Percentiles rank a stretch among this genome's conserved stretches.
These are phyloP conservation scores for Ceyx melanurus DNA, from an alignment of 2,113 vertebrate species.

Conservation along the genomic window DNA sequence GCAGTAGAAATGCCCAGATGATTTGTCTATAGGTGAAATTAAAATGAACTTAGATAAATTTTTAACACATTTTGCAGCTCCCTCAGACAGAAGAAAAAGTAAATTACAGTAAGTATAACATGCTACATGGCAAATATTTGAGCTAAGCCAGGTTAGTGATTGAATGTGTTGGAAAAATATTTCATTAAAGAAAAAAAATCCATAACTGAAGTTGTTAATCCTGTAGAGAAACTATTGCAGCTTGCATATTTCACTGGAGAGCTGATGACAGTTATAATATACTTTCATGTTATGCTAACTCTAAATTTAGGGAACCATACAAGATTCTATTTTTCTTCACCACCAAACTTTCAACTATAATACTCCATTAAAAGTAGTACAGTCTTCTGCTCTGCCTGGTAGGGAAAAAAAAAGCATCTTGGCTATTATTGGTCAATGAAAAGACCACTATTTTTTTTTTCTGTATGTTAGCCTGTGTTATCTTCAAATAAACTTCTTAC, in stretches of 20 bases:
- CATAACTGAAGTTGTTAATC: not conserved
- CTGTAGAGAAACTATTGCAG: not conserved
- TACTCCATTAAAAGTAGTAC: not conserved
- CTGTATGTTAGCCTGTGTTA: not conserved
- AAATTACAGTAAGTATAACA: not conserved
- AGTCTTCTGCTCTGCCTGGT: not conserved
- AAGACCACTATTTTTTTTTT: not conserved
- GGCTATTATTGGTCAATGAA: not conserved
- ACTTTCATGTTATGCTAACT: not conserved
- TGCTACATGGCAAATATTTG: constrained; percentile 11
- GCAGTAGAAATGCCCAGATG: not conserved
- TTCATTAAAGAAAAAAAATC: not conserved
- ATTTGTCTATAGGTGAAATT: not conserved
- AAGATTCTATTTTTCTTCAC: not conserved
- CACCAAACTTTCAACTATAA: not conserved
- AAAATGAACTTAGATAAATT: not conserved
- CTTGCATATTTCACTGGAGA: not conserved
- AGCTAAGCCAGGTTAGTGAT: not conserved
- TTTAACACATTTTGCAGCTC: not conserved
- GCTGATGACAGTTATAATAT: not conserved
- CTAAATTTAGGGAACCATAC: not conserved
- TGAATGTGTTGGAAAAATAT: not conserved
- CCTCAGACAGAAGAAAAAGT: not conserved
- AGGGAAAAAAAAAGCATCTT: not conserved
- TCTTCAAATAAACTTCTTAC: not conserved